Evolutionary conservation across 2,113 vertebrate genomes (phyloP).

Genomic region (Lepidothrix coronata): DNA sequence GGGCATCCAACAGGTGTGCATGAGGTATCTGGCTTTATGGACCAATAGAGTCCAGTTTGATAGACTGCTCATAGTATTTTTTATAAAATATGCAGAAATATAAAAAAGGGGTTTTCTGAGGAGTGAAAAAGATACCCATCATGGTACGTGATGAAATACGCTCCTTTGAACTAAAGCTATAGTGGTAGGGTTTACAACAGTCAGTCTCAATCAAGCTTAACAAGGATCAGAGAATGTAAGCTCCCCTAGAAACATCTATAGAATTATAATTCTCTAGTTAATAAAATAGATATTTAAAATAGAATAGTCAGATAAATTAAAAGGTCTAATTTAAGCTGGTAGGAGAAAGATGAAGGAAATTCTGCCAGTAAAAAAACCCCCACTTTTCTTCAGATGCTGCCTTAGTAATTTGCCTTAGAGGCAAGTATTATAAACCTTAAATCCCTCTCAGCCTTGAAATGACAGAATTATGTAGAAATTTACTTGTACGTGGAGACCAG

Average conservation of each 20-base stretch:
- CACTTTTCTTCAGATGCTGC: neutral
- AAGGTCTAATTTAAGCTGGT: neutral
- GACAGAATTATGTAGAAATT: neutral
- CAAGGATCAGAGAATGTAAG: neutral
- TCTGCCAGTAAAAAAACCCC: neutral
- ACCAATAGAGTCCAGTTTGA: neutral
- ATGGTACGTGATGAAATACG: neutral
- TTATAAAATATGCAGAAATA: neutral
- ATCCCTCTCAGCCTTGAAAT: neutral
- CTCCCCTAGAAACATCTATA: neutral
- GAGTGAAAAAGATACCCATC: neutral
- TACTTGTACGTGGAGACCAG: accelerated
- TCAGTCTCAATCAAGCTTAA: neutral
- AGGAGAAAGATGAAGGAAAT: neutral
- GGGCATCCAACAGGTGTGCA: neutral
- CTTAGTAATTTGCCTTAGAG: neutral
- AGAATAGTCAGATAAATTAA: neutral
- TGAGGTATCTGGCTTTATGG: neutral
- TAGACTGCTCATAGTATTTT: neutral
- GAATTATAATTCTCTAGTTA: neutral
- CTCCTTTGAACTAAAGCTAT: neutral
- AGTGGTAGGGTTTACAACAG: neutral
- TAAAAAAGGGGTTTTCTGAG: neutral
- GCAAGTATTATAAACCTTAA: neutral
- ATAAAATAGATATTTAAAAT: constrained; percentile 14